Evolutionary conservation across 64 coral and sea anemone genomes (phyloP), one percentile per base, ranked within the genome.

Genomic region (Orbicella faveolata): DNA sequence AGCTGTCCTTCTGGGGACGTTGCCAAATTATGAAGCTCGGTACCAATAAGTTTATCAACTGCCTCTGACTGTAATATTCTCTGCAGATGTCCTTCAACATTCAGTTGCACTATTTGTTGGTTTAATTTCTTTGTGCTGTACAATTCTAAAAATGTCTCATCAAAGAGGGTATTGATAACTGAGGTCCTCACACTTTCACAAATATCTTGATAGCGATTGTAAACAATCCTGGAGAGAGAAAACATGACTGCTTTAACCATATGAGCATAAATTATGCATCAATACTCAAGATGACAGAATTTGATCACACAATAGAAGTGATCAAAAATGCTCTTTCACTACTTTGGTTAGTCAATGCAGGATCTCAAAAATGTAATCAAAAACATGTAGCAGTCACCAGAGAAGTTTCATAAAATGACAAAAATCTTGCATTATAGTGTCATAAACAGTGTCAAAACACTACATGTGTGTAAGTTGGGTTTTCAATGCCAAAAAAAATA

Each of bases 121-220:
- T 88, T 76, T 86, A 96, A 68, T 93, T 93, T 93, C 85, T 96
- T 90, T 72, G 89, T 86, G 21, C 66, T 93, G 73, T 93, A 96
- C 51, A 83, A 76, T 73, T 96, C 87, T 87, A 96, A 90, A 80
- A 93, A 96, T 41, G 90, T 80, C 68, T 93, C 75, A 21, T 96
- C 94, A 17, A 96, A 89, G 63, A 93, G 89, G 51, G 57, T 89
- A 55, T 96, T 83, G 39, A 93, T 78, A 19, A 96, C 76, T 20
- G 66, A 93, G 35, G 68, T 88, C 84, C 69, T 93, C 75, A 96
- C 78, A 72, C 81, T 89, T 53, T 84, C 70, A 63, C 63, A 91
- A 53, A 96, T 93, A 26, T 90, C 90, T 61, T 96, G 87, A 87
- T 89, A 89, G 86, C 44, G 63, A 23, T 86, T 89, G 76, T 33